These are phyloP conservation scores for Bolinopsis microptera DNA, from an alignment of 37 sponge, comb jelly and placozoan species.

Conservation along the genomic window DNA sequence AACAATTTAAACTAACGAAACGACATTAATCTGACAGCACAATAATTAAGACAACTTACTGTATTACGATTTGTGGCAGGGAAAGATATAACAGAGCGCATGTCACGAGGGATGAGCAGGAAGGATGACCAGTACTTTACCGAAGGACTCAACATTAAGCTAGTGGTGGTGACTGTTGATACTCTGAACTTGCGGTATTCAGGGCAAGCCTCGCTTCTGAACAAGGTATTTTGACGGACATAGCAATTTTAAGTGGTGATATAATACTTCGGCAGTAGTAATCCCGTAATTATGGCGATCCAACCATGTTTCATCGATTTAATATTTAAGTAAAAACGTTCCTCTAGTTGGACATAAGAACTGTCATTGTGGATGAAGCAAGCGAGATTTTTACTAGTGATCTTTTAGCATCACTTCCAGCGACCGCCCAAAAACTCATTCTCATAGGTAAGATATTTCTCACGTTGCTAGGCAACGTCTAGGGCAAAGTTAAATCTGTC, in stretches of 20 bases:
- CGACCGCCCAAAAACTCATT: neutral
- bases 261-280: too few species aligned
- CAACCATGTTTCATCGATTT: too few species aligned
- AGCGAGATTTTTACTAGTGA: conserved; percentile 11
- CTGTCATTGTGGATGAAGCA: conserved; percentile 28
- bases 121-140: neutral
- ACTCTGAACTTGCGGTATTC: neutral
- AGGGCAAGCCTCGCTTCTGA: neutral
- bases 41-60: too few species aligned
- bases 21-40: too few species aligned
- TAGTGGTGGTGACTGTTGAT: neutral
- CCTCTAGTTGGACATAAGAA: neutral
- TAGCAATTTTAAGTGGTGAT: too few species aligned
- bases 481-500: neutral
- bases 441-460: neutral
- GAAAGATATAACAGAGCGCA: neutral
- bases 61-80: too few species aligned
- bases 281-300: too few species aligned
- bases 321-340: too few species aligned
- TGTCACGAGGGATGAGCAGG: neutral
- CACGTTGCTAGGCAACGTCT: neutral
- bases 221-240: neutral
- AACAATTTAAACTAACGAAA: too few species aligned
- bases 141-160: neutral
- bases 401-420: neutral